Percentiles rank a stretch among this genome's conserved stretches.
Conservation (phyloP, 2,797 vertebrate species). For the Emys orbicularis region DNA sequence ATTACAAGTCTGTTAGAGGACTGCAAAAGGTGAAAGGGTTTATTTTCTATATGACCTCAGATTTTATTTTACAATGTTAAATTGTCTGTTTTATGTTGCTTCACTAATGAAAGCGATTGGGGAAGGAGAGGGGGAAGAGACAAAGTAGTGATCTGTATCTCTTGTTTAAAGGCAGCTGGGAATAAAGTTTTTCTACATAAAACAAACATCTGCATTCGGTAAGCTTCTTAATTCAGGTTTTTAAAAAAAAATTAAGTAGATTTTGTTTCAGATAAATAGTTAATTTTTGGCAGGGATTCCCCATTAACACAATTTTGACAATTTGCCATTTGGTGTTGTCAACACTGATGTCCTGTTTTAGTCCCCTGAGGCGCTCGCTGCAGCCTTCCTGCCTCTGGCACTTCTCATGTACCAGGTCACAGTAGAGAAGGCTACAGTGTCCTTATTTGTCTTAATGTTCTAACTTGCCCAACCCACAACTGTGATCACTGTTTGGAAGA, state of each 20-base stretch:
- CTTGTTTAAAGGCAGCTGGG: neutral
- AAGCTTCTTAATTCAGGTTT: neutral
- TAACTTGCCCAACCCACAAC: neutral
- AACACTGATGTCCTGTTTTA: conserved; percentile 36
- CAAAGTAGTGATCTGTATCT: neutral
- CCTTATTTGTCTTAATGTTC: neutral
- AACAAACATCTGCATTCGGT: neutral
- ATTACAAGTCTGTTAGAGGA: conserved; percentile 11
- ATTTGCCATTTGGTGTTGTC: conserved; percentile 60
- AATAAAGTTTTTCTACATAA: accelerated
- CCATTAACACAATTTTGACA: conserved; percentile 44
- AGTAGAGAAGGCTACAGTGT: neutral
- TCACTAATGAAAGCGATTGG: conserved; percentile 36
- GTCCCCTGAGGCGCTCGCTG: conserved; percentile 47
- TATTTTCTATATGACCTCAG: conserved; percentile 22
- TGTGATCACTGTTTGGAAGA: neutral
- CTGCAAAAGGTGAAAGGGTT: conserved; percentile 3
- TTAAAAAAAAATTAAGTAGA: neutral
- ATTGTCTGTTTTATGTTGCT: neutral
- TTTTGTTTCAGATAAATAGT: neutral
- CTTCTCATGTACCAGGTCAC: neutral
- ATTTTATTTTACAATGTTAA: conserved; percentile 39
- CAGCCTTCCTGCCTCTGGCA: conserved; percentile 36
- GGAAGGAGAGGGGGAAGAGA: neutral
- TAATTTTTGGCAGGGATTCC: conserved; percentile 52